A percentile compares a stretch with the other conserved stretches of the same genome.
phyloP scores from a whole-genome alignment of 2,113 vertebrate genomes.

The Cacatua alba region DNA sequence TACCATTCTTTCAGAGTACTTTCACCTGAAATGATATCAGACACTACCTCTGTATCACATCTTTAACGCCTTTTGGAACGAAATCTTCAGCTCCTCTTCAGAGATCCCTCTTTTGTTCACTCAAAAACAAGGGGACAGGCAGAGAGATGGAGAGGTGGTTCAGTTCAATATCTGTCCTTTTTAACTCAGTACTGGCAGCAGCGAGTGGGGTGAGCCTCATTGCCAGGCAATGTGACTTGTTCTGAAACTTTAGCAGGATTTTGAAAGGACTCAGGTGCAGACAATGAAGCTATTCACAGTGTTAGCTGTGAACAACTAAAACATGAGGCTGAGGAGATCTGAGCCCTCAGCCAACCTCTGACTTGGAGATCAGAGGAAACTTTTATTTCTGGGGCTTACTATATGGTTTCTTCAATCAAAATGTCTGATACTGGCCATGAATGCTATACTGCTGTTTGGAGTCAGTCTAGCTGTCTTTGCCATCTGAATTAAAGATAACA shows the following conservation, averaged over 20 bases:
- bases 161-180: background rate
- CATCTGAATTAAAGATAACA: background rate
- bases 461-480: background rate
- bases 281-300: background rate
- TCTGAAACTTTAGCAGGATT: background rate
- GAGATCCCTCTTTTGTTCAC: background rate
- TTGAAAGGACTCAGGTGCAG: background rate
- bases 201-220: fast-evolving
- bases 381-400: background rate
- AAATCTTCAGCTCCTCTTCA: background rate
- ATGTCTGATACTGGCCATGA: background rate
- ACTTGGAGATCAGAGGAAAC: background rate
- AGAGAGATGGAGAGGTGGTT: background rate
- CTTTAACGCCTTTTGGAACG: background rate
- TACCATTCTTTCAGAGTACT: background rate
- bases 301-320: background rate
- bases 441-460: background rate
- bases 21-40: background rate
- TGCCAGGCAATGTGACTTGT: background rate
- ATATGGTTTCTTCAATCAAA: background rate
- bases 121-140: background rate
- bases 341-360: background rate
- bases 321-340: background rate
- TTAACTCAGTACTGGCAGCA: background rate
- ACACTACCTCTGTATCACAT: background rate